A percentile compares a stretch with the other conserved stretches of the same genome.
Conservation (phyloP, 37 sponge, comb jelly and placozoan genomes). For the Crambe crambe region DNA sequence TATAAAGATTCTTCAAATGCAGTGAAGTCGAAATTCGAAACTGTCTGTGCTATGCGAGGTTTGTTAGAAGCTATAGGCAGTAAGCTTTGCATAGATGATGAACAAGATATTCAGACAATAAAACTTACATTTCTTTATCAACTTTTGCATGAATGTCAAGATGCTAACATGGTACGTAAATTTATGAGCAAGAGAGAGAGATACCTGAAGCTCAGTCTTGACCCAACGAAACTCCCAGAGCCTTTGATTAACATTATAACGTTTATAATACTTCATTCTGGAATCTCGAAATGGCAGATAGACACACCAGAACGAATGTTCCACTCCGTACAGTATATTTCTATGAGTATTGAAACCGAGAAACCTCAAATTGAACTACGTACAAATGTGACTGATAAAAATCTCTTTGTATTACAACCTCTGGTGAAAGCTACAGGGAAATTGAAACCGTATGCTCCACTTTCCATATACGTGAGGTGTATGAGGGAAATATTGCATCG, state of each 20-base stretch:
- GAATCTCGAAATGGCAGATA: background rate
- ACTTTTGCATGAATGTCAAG: conserved; percentile 1
- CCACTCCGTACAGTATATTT: background rate
- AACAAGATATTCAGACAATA: background rate
- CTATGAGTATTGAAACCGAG: background rate
- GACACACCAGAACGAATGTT: background rate
- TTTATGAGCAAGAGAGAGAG: background rate
- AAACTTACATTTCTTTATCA: background rate
- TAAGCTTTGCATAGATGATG: background rate
- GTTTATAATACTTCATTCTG: background rate
- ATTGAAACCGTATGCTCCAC: background rate
- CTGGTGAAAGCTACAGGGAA: background rate
- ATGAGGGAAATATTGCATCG: background rate
- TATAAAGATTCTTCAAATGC: background rate
- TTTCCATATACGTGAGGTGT: background rate
- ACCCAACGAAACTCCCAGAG: background rate
- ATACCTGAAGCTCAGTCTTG: background rate
- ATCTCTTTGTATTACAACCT: background rate
- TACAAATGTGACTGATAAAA: background rate
- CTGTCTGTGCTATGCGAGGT: background rate
- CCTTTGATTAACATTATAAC: background rate
- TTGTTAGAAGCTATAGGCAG: background rate
- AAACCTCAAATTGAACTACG: conserved; percentile 1
- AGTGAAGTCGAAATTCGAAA: background rate
- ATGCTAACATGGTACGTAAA: background rate